Base-by-base conservation (phyloP, 2,113 vertebrate species). In the Psittacara wagleri region DNA sequence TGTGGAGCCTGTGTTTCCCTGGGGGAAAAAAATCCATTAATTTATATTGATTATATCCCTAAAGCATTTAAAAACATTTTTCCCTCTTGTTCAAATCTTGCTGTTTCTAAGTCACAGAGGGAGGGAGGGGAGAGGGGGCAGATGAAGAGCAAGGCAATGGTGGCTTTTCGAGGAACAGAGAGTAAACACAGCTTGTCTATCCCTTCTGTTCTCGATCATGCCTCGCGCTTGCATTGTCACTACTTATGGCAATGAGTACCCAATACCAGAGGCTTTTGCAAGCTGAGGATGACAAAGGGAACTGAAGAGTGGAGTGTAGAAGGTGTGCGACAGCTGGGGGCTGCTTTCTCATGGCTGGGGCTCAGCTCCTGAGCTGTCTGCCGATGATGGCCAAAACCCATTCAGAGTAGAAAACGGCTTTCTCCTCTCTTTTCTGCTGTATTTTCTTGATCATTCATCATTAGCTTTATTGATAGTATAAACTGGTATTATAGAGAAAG, bases 31-130 rank as follows among this genome's bases (percentile, higher is more conserved):
- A 51, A n/a, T 35, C 68, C 48, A 76, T 92, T 93, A 82, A 87
- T 94, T 92, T 89, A 28, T 95, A 94, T 89, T 63, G 66, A 95
- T 96, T 94, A 91, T 76, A 84, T 54, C 62, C 35, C 37, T 55
- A 51, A 76, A 79, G 28, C 5, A 2, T 87, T 86, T 73, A 10
- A 66, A 93, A 66, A 33, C 83, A 82, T 67, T 84, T 76, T 74
- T 1, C 3, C 2, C 5, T 77, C 23, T 69, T 93, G 33, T 66
- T 92, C 25, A 67, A 51, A 69, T 55, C 54, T 89, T 89, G 57
- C 39, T 91, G 37, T 49, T 95, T 81, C 73, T 90, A 59, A 81
- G 73, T 55, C 35, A 43, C 27, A 35, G 39, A 51, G 35, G 48
- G 74, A 67, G 63, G 19, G 14, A 11, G 4, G 5, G 0, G 46